Conservation (phyloP, 53 echinoderm and acorn worm species). For the Arbacia lixula region DNA sequence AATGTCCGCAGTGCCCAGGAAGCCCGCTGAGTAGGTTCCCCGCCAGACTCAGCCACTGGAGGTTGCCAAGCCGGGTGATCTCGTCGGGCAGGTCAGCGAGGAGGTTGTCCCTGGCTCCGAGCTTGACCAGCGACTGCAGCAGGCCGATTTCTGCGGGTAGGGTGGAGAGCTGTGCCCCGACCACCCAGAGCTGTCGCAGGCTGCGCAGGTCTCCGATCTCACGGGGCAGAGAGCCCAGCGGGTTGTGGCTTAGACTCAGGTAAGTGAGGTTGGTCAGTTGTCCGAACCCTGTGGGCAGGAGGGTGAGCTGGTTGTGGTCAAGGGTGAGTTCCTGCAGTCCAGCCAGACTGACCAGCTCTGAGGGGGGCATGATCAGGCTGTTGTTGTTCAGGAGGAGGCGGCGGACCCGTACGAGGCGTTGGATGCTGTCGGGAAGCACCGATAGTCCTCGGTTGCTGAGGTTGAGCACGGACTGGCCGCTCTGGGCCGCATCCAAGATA, state of each 20-base stretch:
- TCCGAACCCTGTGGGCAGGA: constrained; percentile 90
- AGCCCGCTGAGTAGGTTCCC: constrained; percentile 68
- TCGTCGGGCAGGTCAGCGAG: constrained; percentile 74
- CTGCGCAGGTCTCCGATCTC: constrained; percentile 92
- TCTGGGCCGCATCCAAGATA: constrained; percentile 41
- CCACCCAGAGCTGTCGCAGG: constrained; percentile 88
- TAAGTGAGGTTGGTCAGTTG: constrained; percentile 77
- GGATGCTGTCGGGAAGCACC: constrained; percentile 76
- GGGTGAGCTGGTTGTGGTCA: constrained; percentile 88
- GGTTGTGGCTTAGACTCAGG: constrained; percentile 92
- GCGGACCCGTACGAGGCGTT: constrained; percentile 60
- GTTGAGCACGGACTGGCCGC: constrained; percentile 77
- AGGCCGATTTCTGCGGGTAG: constrained; percentile 85
- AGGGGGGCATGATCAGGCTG: constrained; percentile 89
- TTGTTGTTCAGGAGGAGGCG: constrained; percentile 92
- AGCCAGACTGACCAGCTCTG: constrained; percentile 75
- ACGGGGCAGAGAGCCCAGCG: constrained; percentile 77
- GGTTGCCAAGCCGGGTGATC: constrained; percentile 64
- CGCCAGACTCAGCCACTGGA: constrained; percentile 83
- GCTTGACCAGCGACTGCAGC: constrained; percentile 70
- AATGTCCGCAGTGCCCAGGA: constrained; percentile 69
- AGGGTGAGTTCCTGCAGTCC: constrained; percentile 81
- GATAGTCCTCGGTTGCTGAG: constrained; percentile 84
- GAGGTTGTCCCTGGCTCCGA: constrained; percentile 83
- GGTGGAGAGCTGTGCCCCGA: constrained; percentile 66